A percentile compares a stretch with the other conserved stretches of the same genome.
Evolutionary conservation across 2,797 vertebrate species (phyloP).

Genomic region (Pelobates cultripes): DNA sequence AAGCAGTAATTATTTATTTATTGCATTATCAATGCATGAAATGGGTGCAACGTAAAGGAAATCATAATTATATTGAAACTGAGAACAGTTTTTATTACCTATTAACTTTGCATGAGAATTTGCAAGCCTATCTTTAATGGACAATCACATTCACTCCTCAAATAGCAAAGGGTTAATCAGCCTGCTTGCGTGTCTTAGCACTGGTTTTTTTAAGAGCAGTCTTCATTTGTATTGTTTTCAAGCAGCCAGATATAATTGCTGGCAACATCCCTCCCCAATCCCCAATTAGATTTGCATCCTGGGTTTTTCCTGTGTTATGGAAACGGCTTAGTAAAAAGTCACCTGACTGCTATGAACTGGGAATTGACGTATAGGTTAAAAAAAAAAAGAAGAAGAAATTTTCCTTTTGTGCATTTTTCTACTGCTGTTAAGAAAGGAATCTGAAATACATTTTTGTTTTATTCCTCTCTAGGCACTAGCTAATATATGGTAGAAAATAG

Average conservation of each 20-base stretch:
- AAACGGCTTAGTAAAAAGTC: constrained; percentile 13
- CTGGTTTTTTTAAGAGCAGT: neutral
- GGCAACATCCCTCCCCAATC: constrained; percentile 44
- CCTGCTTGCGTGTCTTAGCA: constrained; percentile 36
- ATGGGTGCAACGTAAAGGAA: too few species aligned
- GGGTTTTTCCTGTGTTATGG: constrained; percentile 26
- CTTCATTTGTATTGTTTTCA: constrained; percentile 47
- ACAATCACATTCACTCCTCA: too few species aligned
- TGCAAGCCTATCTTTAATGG: too few species aligned
- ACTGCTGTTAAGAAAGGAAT: neutral
- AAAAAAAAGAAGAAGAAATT: neutral
- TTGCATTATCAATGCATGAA: too few species aligned
- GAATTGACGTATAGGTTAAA: constrained; percentile 3
- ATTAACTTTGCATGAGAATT: too few species aligned
- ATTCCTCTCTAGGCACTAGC: neutral
- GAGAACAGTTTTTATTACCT: too few species aligned
- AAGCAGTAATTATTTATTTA: too few species aligned
- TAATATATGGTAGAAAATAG: neutral
- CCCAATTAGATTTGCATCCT: constrained; percentile 45
- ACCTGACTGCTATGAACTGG: constrained; percentile 12
- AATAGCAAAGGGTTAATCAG: constrained; percentile 14
- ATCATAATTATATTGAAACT: too few species aligned
- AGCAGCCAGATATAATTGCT: constrained; percentile 44
- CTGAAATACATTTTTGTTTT: neutral
- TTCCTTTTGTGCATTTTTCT: neutral